Conservation (phyloP, 2,113 vertebrate genomes). For the Pelecanoides urinatrix region DNA sequence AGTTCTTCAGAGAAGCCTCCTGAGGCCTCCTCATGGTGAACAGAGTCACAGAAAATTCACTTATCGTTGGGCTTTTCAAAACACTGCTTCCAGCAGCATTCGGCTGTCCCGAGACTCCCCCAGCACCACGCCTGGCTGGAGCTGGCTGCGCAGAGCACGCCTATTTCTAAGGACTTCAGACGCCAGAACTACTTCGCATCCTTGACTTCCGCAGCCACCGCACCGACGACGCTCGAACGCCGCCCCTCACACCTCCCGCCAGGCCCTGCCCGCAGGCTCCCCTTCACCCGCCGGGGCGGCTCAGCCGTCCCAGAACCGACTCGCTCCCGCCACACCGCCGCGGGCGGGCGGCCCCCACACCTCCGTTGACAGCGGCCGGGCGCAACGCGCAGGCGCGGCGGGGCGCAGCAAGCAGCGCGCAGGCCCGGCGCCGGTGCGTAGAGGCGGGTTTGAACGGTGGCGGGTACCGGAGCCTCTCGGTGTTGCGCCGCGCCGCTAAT, state of each 20-base stretch:
- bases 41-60: accelerated
- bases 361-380: accelerated
- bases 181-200: accelerated
- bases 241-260: accelerated
- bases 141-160: neutral
- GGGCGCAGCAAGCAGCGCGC: accelerated
- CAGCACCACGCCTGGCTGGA: accelerated
- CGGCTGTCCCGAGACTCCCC: no score
- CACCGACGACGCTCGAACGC: accelerated
- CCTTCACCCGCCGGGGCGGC: accelerated
- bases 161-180: accelerated
- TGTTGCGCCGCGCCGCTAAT: neutral
- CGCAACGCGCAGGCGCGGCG: neutral
- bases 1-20: neutral
- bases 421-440: neutral
- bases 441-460: neutral
- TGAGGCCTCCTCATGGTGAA: accelerated
- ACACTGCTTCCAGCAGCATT: neutral
- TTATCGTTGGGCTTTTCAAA: neutral
- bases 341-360: accelerated
- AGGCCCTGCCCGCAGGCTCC: neutral
- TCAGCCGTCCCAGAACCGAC: accelerated
- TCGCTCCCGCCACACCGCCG: no score
- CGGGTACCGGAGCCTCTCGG: neutral
- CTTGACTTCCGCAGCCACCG: accelerated